Conservation (phyloP, 2,888 invertebrate genomes). For the Slavum lentiscoides region DNA sequence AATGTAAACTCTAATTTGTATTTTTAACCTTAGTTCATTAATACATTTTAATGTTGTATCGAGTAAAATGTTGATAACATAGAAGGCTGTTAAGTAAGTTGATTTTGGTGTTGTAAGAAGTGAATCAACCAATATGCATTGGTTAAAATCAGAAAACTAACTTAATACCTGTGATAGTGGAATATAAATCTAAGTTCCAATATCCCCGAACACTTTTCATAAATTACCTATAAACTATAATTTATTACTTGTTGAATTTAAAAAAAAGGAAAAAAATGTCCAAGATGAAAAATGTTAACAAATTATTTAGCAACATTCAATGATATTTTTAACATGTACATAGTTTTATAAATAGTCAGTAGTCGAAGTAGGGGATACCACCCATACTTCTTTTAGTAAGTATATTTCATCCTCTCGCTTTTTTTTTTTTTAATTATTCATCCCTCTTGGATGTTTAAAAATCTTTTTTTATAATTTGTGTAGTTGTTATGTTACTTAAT, state of each 20-base stretch:
- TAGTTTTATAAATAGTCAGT: too few relatives aligned
- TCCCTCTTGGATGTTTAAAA: too few relatives aligned
- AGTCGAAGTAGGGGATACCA: too few relatives aligned
- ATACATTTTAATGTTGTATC: neutral
- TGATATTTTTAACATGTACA: too few relatives aligned
- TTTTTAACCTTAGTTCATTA: neutral
- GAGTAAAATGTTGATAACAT: neutral
- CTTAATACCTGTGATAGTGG: neutral
- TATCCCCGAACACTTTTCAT: neutral
- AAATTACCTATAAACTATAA: neutral
- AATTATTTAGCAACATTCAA: too few relatives aligned
- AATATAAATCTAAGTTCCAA: neutral
- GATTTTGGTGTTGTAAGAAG: neutral
- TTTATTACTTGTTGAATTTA: neutral
- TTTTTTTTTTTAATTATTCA: too few relatives aligned
- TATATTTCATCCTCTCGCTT: too few relatives aligned
- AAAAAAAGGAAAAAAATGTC: too few relatives aligned
- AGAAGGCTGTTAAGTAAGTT: neutral
- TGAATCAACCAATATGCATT: neutral
- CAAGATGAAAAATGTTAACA: too few relatives aligned
- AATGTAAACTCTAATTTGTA: neutral
- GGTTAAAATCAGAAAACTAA: neutral
- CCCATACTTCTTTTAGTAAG: too few relatives aligned
- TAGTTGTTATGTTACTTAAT: too few relatives aligned
- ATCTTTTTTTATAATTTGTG: too few relatives aligned